These are phyloP conservation scores for Drosophila pallidifrons DNA, from an alignment of 1,140 invertebrate genomes.

Conservation along the genomic window DNA sequence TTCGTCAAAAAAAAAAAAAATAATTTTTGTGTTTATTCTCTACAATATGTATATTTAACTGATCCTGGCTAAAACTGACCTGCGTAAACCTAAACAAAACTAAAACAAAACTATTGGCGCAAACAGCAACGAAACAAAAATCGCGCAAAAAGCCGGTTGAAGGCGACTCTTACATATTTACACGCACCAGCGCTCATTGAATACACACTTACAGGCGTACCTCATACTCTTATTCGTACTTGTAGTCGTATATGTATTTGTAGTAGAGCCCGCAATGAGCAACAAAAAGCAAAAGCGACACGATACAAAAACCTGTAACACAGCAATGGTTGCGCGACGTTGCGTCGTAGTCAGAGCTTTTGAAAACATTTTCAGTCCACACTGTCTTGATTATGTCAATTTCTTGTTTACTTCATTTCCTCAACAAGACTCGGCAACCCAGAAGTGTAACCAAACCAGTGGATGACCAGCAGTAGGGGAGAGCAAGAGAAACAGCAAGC, in stretches of 20 bases:
- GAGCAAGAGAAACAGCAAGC: conserved; percentile 40
- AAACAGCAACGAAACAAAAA: conserved; percentile 53
- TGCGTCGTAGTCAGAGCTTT: conserved; percentile 49
- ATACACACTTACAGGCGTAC: conserved; percentile 49
- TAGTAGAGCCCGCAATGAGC: conserved; percentile 9
- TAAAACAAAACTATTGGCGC: conserved; percentile 34
- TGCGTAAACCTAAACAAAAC: conserved; percentile 51
- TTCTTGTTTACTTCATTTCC: conserved; percentile 81
- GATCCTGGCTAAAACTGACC: conserved; percentile 63
- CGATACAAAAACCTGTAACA: conserved; percentile 77
- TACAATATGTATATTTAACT: conserved; percentile 49
- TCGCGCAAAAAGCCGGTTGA: conserved; percentile 79
- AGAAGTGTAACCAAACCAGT: conserved; percentile 5
- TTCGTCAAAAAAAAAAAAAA: too few relatives aligned
- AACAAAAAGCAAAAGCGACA: conserved; percentile 62
- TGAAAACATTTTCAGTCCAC: conserved; percentile 70
- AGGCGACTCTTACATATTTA: conserved; percentile 83
- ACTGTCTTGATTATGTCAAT: conserved; percentile 79
- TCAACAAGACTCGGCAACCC: conserved; percentile 48
- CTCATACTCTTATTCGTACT: too few relatives aligned
- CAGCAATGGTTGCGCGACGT: conserved; percentile 39
- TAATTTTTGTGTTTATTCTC: conserved; percentile 58
- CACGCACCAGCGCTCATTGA: conserved; percentile 82
- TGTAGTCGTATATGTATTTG: too few relatives aligned
- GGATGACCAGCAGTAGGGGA: conserved; percentile 28